A percentile compares a stretch with the other conserved stretches of the same genome.
phyloP scores from a whole-genome alignment of 1,140 invertebrate genomes.

The Drosophila biarmipes region DNA sequence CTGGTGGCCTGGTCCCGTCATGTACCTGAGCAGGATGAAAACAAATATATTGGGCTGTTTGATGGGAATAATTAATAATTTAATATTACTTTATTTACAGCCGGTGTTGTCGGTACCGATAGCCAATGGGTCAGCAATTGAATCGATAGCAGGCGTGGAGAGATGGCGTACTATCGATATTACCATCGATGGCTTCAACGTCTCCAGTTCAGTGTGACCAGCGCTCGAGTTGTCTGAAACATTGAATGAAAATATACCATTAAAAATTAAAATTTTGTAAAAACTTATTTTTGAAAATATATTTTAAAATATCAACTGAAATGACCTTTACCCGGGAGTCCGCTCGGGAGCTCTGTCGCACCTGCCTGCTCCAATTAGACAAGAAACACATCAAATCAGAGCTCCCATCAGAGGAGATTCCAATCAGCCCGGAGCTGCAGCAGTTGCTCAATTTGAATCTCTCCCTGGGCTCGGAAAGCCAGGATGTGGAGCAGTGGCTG shows the following conservation, averaged over 20 bases:
- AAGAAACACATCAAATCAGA: not conserved
- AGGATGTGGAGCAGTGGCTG: conserved; percentile 4
- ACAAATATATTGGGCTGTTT: too few species aligned
- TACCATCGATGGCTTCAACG: too few species aligned
- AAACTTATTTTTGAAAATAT: not conserved
- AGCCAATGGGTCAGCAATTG: not conserved
- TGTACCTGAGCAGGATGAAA: not conserved
- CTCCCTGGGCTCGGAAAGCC: conserved; percentile 1
- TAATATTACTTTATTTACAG: conserved; percentile 1
- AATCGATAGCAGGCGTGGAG: not conserved
- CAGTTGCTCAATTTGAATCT: conserved; percentile 24
- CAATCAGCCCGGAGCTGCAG: conserved; percentile 29
- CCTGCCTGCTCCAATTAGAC: conserved; percentile 55
- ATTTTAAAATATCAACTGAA: too few species aligned
- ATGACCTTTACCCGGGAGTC: conserved; percentile 17
- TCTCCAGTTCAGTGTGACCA: not conserved
- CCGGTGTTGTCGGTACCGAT: not conserved
- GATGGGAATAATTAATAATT: not conserved
- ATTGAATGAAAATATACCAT: not conserved
- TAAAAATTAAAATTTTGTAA: not conserved
- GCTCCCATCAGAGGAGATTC: not conserved
- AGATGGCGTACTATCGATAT: not conserved
- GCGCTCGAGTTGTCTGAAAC: not conserved
- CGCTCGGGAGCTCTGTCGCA: conserved; percentile 50
- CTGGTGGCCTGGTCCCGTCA: not conserved